These are phyloP conservation scores for Ctenopoma multispine DNA, from an alignment of 2,797 vertebrate genomes.

Conservation along the genomic window DNA sequence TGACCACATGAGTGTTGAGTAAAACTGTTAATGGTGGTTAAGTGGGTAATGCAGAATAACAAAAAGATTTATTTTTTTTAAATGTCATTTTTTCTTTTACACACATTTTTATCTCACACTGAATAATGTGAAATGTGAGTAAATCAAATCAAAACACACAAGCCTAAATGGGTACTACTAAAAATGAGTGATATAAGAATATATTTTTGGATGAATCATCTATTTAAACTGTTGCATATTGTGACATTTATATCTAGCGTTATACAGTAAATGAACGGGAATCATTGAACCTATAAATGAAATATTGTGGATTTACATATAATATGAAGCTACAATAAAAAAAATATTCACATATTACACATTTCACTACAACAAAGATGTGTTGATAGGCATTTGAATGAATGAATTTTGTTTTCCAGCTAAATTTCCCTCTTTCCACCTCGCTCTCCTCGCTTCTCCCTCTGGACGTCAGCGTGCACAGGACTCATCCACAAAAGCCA, in stretches of 20 bases:
- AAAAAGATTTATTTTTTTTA: too few relatives aligned
- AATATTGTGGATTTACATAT: background rate
- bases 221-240: background rate
- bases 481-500: constrained; percentile 62
- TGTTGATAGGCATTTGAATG: constrained; percentile 22
- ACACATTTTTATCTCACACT: too few relatives aligned
- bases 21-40: too few relatives aligned
- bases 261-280: background rate
- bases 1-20: too few relatives aligned
- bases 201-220: background rate
- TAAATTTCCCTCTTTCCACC: constrained; percentile 24
- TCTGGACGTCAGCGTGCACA: constrained; percentile 38
- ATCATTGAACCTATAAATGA: background rate
- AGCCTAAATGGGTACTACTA: too few relatives aligned
- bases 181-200: background rate
- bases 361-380: background rate
- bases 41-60: too few relatives aligned
- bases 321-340: constrained; percentile 5
- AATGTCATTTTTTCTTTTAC: too few relatives aligned
- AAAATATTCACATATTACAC: background rate
- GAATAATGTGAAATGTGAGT: too few relatives aligned
- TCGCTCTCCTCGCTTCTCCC: constrained; percentile 37
- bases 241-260: background rate
- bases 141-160: too few relatives aligned
- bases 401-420: constrained; percentile 38